Evolutionary conservation across 2,888 invertebrate genomes (phyloP).

Genomic region (Fissipunctia ypsillon): DNA sequence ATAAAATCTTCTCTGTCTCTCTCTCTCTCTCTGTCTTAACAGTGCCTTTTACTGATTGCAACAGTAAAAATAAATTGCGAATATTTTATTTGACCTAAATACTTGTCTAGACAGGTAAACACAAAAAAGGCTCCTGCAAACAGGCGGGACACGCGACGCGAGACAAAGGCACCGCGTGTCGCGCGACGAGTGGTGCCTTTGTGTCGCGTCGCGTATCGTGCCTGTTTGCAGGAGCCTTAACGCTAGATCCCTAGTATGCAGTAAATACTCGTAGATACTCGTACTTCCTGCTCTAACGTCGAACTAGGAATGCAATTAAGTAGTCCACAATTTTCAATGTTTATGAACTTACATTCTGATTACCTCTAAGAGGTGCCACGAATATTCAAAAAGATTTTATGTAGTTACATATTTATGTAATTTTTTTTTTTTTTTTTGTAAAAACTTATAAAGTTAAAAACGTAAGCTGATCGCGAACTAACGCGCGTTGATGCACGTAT

Average conservation of each 20-base stretch:
- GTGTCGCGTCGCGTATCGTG: no score
- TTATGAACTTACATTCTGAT: background rate
- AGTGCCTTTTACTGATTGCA: background rate
- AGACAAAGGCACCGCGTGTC: no score
- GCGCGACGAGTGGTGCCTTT: no score
- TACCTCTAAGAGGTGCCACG: background rate
- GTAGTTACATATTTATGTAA: background rate
- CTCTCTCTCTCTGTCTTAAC: no score
- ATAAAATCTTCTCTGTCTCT: no score
- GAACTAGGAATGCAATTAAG: conserved; percentile 6
- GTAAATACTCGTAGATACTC: background rate
- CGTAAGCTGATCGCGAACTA: background rate
- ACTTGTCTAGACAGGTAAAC: background rate
- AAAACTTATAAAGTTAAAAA: no score
- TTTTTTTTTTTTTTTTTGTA: no score
- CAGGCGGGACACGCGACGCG: no score
- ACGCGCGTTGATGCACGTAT: background rate
- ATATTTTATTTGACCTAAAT: background rate
- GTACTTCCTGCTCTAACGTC: background rate
- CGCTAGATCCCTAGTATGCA: no score
- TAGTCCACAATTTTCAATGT: background rate
- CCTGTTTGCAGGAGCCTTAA: no score
- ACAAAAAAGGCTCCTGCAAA: no score
- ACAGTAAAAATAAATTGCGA: background rate
- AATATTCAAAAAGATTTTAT: background rate